Evolutionary conservation across 92 coral and sea anemone species (phyloP).

Genomic region (Ricordea florida): DNA sequence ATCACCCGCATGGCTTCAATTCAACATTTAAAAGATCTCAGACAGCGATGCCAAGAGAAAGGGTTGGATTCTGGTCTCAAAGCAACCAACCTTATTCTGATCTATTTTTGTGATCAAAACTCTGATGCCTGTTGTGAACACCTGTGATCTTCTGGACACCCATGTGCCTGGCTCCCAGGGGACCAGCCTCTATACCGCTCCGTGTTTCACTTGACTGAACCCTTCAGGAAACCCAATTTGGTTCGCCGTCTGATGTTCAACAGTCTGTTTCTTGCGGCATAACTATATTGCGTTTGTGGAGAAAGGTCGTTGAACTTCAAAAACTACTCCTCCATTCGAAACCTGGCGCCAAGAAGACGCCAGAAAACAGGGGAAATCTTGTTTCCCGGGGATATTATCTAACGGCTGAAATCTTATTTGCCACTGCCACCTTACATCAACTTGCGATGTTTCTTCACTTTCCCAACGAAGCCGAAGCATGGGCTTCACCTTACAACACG

Average conservation of each 20-base stretch:
- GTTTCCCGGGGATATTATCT: conserved; percentile 35
- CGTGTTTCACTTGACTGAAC: conserved; percentile 34
- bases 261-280: conserved; percentile 48
- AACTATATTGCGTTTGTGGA: conserved; percentile 58
- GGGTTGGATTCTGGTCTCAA: conserved; percentile 52
- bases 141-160: conserved; percentile 32
- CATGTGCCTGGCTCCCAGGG: conserved; percentile 54
- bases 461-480: conserved; percentile 3
- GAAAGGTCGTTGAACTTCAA: conserved; percentile 43
- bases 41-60: conserved; percentile 6
- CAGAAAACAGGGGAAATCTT: conserved; percentile 34
- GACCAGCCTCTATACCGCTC: conserved; percentile 45
- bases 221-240: conserved; percentile 44
- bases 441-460: conserved; percentile 65
- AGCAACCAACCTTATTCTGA: conserved; percentile 34
- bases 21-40: conserved; percentile 36
- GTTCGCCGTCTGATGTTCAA: conserved; percentile 26
- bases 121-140: conserved; percentile 59
- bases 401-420: conserved; percentile 48
- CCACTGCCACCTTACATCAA: conserved; percentile 65
- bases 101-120: conserved; percentile 55
- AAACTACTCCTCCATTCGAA: conserved; percentile 34
- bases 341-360: conserved; percentile 28
- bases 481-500: conserved; percentile 57
- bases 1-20: conserved; percentile 23